Evolutionary conservation across 2,888 invertebrate species (phyloP).

Genomic region (Lasioglossum vierecki): DNA sequence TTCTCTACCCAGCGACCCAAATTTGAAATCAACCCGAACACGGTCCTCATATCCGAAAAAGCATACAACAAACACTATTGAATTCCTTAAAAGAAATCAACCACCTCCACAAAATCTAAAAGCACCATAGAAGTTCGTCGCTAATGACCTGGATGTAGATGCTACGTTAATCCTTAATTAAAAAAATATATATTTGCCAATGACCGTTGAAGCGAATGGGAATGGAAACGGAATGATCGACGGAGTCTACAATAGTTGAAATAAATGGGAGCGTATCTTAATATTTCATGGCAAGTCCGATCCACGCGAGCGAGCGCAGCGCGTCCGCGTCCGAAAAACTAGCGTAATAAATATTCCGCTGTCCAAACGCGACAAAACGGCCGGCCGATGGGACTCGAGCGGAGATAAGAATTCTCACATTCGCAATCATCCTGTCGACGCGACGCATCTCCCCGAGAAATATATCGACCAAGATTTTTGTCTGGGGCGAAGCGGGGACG

Average conservation of each 20-base stretch:
- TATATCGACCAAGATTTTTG: slow-evolving; percentile 62
- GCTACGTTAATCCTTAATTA: background rate
- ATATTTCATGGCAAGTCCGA: background rate
- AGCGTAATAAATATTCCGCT: slow-evolving; percentile 49
- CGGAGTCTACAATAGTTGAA: background rate
- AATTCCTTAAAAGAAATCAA: too few species aligned
- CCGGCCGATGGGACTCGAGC: slow-evolving; percentile 20
- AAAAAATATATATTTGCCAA: background rate
- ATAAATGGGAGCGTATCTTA: background rate
- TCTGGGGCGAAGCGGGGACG: slow-evolving; percentile 41
- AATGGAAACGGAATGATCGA: background rate
- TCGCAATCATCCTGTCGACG: slow-evolving; percentile 51
- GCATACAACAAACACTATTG: too few species aligned
- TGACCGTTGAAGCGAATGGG: background rate
- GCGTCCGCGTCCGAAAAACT: slow-evolving; percentile 16
- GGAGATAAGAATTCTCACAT: slow-evolving; percentile 58
- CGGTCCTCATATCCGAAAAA: too few species aligned
- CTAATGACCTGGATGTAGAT: too few species aligned
- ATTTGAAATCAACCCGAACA: too few species aligned
- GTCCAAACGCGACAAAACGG: slow-evolving; percentile 53
- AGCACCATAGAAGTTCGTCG: too few species aligned
- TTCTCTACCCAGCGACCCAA: too few species aligned
- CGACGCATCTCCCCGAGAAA: slow-evolving; percentile 37
- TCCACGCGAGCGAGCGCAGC: background rate
- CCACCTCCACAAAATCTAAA: too few species aligned